These are phyloP conservation scores for Benitochromis conjunctus DNA, from an alignment of 2,113 vertebrate genomes.

Conservation along the genomic window DNA sequence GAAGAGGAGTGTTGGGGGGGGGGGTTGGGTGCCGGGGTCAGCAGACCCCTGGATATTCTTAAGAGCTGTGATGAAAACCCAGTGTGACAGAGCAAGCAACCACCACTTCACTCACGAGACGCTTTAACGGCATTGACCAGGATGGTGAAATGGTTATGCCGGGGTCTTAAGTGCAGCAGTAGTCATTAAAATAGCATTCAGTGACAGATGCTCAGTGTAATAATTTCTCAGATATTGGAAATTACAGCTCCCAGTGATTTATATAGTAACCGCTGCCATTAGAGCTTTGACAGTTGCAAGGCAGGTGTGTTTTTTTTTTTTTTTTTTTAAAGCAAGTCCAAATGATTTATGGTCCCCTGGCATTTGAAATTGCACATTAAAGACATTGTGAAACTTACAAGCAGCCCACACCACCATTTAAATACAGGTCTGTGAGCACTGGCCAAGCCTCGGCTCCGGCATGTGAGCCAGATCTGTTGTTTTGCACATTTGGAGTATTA, in stretches of 20 bases:
- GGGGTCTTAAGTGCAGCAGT: conserved; percentile 46
- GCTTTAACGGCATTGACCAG: conserved; percentile 39
- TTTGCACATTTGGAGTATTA: conserved; percentile 50
- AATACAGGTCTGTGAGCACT: neutral
- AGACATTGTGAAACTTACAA: conserved; percentile 31
- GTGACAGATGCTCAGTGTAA: conserved; percentile 65
- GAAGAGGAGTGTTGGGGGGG: neutral
- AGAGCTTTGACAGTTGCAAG: conserved; percentile 38
- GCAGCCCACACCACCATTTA: neutral
- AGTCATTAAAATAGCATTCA: conserved; percentile 62
- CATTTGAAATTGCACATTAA: conserved; percentile 54
- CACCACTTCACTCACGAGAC: conserved; percentile 59
- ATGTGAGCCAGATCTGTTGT: conserved; percentile 40
- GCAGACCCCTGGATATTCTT: conserved; percentile 56
- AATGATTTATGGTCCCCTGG: conserved; percentile 52
- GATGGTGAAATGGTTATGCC: conserved; percentile 32
- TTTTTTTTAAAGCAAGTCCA: conserved; percentile 17
- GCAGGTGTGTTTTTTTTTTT: conserved; percentile 58
- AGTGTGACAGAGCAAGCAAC: conserved; percentile 45
- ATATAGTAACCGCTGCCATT: conserved; percentile 51
- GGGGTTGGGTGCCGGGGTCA: neutral
- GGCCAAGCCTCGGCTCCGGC: neutral
- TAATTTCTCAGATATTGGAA: conserved; percentile 64
- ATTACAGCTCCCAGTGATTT: conserved; percentile 63
- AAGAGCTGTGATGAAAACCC: conserved; percentile 49